Evolutionary conservation across 2,888 invertebrate species (phyloP), one percentile per base, ranked within the genome.

Genomic region (Lasioglossum marginatum): DNA sequence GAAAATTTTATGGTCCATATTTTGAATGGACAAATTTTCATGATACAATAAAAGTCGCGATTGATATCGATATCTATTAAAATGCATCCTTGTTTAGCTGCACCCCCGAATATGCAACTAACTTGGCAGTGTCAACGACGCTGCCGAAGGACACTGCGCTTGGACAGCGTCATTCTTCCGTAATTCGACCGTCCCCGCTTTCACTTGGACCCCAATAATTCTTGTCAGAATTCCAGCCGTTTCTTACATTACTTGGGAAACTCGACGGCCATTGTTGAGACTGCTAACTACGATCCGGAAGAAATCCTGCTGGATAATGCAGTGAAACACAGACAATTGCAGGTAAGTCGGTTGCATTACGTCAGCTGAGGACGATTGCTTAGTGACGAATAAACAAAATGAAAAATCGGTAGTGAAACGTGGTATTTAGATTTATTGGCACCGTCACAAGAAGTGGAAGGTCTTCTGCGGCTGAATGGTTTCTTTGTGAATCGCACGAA

Each of bases 81-180:
- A 31, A 5, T n/a, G 19, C 16, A 0, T n/a, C n/a, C 3, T 34
- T 66, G 0, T 34, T 34, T 16, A 6, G 8, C 31, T 66, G 66
- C 66, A 66, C 16, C 66, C 66, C 34, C 34, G 34, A 31, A 66
- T 66, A 66, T 34, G 66, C 66, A 66, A 66, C 6, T 16, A 6
- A 66, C 66, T 66, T 66, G 66, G 66, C 66, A 66, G 31, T 19
- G 66, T 19, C 5, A 19, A 6, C 66, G 66, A 66, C 8, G 34
- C 31, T 66, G 19, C 19, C 66, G 66, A 66, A 66, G 66, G 66
- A 66, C 66, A 66, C 66, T 66, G 66, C 66, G 66, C 19, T 34
- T 31, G 66, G 66, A 16, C 66, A 34, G 19, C 19, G 66, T 66
- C 66, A 66, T 8, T 66, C 34, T 66, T 34, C 31, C 31, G 66